A percentile compares a stretch with the other conserved stretches of the same genome.
Evolutionary conservation across 2,113 vertebrate species (phyloP).

Genomic region (Mobula hypostoma): DNA sequence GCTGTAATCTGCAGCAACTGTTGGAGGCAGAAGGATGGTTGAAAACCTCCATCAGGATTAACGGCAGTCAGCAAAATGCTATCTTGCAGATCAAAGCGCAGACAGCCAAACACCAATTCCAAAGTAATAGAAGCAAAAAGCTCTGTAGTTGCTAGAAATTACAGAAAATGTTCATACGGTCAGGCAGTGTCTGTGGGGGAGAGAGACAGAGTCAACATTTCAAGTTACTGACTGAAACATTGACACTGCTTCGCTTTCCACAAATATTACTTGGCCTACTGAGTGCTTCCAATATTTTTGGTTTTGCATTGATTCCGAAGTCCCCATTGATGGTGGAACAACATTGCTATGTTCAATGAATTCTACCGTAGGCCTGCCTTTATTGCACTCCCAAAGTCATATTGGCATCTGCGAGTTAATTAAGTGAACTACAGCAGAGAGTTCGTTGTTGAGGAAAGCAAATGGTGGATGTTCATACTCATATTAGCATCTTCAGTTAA

Average conservation of each 20-base stretch:
- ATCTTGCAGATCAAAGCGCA: neutral
- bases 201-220: too few relatives aligned
- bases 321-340: neutral
- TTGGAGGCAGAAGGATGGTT: too few relatives aligned
- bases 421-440: neutral
- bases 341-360: neutral
- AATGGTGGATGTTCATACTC: neutral
- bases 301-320: neutral
- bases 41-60: too few relatives aligned
- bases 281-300: too few relatives aligned
- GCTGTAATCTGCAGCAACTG: too few relatives aligned
- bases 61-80: neutral
- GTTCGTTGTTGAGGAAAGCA: neutral
- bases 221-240: too few relatives aligned
- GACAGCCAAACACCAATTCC: neutral
- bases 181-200: too few relatives aligned
- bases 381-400: neutral
- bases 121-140: neutral
- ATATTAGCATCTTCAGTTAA: slow-evolving; percentile 6
- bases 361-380: neutral
- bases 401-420: neutral
- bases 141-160: too few relatives aligned
- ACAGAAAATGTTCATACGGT: too few relatives aligned
- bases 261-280: too few relatives aligned
- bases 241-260: too few relatives aligned